phyloP scores from a whole-genome alignment of 2,888 invertebrate species.

The Scaptomyza reducta region DNA sequence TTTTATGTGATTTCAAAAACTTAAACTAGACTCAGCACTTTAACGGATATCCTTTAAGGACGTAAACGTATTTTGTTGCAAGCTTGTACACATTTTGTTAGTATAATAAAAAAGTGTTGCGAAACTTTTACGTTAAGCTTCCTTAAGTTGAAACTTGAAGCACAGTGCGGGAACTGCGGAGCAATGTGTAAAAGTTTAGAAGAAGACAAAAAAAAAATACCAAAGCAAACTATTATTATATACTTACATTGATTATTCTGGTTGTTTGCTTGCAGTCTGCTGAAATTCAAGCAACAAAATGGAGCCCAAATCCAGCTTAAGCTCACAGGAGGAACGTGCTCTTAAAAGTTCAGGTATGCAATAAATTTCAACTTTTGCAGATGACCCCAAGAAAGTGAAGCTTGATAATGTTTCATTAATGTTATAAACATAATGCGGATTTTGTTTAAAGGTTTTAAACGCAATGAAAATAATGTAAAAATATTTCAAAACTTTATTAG shows the following conservation, averaged over 20 bases:
- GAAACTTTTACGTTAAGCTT: constrained; percentile 56
- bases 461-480: background rate
- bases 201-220: constrained; percentile 30
- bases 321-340: constrained; percentile 81
- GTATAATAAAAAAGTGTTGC: constrained; percentile 60
- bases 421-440: background rate
- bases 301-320: constrained; percentile 80
- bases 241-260: constrained; percentile 70
- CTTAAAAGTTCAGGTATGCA: constrained; percentile 82
- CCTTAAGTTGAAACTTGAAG: constrained; percentile 24
- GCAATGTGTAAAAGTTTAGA: background rate
- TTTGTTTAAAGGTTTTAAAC: background rate
- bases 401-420: constrained; percentile 15
- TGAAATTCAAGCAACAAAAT: constrained; percentile 44
- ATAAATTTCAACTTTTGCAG: constrained; percentile 26
- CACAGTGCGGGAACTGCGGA: background rate
- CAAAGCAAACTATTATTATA: constrained; percentile 69
- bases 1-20: constrained; percentile 35
- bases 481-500: background rate
- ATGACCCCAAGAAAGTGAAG: background rate
- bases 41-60: background rate
- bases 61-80: background rate
- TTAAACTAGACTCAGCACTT: background rate
- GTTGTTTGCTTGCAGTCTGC: constrained; percentile 65
- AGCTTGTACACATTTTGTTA: constrained; percentile 16